Percentiles rank a stretch among this genome's conserved stretches.
Evolutionary conservation across 2,888 invertebrate genomes (phyloP).

Genomic region (Lymantria dispar): DNA sequence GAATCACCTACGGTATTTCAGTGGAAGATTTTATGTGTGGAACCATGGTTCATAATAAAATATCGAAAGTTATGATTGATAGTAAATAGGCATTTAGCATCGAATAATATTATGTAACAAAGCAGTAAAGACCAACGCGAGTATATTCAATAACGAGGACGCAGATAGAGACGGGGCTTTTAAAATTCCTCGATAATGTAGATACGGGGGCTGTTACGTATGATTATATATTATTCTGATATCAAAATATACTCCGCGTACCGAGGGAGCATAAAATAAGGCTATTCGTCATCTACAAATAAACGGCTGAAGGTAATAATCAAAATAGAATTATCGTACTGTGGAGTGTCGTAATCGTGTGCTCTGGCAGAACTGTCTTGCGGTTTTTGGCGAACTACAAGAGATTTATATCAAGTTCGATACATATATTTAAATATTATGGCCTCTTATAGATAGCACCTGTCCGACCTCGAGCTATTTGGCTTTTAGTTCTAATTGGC

Average conservation of each 20-base stretch:
- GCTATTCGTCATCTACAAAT: constrained; percentile 78
- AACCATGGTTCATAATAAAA: too few species aligned
- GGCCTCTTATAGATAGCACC: constrained; percentile 27
- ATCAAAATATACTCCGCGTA: constrained; percentile 35
- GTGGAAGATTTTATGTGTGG: too few species aligned
- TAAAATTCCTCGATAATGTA: constrained; percentile 79
- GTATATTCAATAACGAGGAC: constrained; percentile 23
- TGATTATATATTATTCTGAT: constrained; percentile 42
- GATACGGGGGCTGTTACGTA: constrained; percentile 42
- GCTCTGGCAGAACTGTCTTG: constrained; percentile 62
- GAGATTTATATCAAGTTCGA: constrained; percentile 50
- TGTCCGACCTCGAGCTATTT: constrained; percentile 23
- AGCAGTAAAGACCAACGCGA: constrained; percentile 19
- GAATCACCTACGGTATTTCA: too few species aligned
- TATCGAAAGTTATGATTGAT: background rate
- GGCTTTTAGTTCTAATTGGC: constrained; percentile 24
- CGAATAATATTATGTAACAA: constrained; percentile 16
- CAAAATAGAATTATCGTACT: constrained; percentile 78
- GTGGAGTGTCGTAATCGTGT: constrained; percentile 70
- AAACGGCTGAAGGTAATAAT: constrained; percentile 80
- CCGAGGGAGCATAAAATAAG: constrained; percentile 54
- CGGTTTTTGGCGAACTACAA: constrained; percentile 52
- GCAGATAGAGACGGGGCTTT: constrained; percentile 58
- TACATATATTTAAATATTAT: constrained; percentile 31
- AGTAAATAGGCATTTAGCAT: constrained; percentile 14